A percentile compares a stretch with the other conserved stretches of the same genome.
Evolutionary conservation across 2,113 vertebrate species (phyloP).

Genomic region (Ciconia boyciana): DNA sequence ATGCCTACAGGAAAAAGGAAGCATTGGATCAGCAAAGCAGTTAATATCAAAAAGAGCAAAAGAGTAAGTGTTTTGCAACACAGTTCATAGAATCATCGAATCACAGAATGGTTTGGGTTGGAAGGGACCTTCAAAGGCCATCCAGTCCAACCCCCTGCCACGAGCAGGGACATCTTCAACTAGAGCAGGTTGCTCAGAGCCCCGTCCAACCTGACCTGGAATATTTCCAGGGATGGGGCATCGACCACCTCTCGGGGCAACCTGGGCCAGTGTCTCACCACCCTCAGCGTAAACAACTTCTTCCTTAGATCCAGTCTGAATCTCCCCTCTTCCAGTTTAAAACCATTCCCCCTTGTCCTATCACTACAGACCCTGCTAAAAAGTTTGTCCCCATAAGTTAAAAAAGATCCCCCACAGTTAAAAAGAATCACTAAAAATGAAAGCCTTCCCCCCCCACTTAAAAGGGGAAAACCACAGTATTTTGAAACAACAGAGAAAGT

Average conservation of each 20-base stretch:
- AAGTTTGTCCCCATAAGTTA: not conserved
- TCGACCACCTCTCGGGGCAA: not conserved
- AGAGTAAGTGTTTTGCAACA: not conserved
- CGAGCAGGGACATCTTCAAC: not conserved
- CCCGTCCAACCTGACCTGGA: not conserved
- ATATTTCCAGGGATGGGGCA: not conserved
- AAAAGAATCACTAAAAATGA: not conserved
- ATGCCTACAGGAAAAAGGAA: not conserved
- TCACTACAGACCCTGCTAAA: not conserved
- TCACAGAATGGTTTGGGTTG: not conserved
- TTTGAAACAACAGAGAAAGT: not conserved
- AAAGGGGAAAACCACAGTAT: not conserved
- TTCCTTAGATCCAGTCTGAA: accelerated
- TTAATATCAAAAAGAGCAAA: not conserved
- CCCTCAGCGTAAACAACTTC: accelerated
- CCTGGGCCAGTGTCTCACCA: not conserved
- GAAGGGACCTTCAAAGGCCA: not conserved
- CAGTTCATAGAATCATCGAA: not conserved
- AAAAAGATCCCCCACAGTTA: not conserved
- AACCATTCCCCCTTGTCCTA: not conserved
- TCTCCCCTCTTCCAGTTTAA: not conserved
- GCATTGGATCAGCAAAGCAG: not conserved
- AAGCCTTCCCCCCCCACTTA: not conserved
- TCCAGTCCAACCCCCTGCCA: not conserved
- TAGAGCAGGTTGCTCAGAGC: not conserved